Conservation (phyloP, 2,113 vertebrate genomes). For the Nibea albiflora region DNA sequence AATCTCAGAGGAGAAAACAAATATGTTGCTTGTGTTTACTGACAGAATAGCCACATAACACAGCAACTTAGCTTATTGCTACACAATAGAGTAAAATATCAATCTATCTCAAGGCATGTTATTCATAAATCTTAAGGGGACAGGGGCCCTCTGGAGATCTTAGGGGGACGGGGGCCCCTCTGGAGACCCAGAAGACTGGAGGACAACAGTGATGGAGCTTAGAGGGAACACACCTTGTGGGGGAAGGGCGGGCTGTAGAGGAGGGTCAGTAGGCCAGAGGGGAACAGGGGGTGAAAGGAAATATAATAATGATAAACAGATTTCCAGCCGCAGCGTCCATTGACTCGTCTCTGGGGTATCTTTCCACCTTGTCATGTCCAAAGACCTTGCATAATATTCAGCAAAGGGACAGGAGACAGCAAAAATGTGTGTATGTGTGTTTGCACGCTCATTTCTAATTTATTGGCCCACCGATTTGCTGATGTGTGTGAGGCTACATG, state of each 20-base stretch:
- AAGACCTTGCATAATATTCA: slow-evolving; percentile 66
- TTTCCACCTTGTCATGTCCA: slow-evolving; percentile 76
- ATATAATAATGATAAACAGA: slow-evolving; percentile 76
- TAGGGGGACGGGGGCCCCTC: slow-evolving; percentile 15
- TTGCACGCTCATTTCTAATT: slow-evolving; percentile 70
- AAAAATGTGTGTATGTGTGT: slow-evolving; percentile 43
- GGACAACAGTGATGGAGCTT: slow-evolving; percentile 58
- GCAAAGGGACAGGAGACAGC: slow-evolving; percentile 47
- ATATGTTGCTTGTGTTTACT: neutral
- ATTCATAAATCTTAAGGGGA: slow-evolving; percentile 9
- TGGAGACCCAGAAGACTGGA: slow-evolving; percentile 50
- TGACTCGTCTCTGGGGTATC: slow-evolving; percentile 68
- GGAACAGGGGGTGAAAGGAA: slow-evolving; percentile 61
- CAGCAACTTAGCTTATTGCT: neutral
- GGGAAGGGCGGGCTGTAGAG: slow-evolving; percentile 24
- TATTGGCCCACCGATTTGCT: slow-evolving; percentile 79
- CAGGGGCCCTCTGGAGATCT: slow-evolving; percentile 45
- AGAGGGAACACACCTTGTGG: slow-evolving; percentile 40
- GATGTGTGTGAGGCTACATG: slow-evolving; percentile 65
- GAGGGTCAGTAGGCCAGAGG: slow-evolving; percentile 61
- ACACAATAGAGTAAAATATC: neutral
- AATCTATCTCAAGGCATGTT: slow-evolving; percentile 1
- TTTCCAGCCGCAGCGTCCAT: slow-evolving; percentile 37
- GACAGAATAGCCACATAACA: neutral
- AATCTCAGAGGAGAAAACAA: neutral